These are phyloP conservation scores for Dendroctonus ponderosae DNA, from an alignment of 1,140 invertebrate species.

Conservation along the genomic window DNA sequence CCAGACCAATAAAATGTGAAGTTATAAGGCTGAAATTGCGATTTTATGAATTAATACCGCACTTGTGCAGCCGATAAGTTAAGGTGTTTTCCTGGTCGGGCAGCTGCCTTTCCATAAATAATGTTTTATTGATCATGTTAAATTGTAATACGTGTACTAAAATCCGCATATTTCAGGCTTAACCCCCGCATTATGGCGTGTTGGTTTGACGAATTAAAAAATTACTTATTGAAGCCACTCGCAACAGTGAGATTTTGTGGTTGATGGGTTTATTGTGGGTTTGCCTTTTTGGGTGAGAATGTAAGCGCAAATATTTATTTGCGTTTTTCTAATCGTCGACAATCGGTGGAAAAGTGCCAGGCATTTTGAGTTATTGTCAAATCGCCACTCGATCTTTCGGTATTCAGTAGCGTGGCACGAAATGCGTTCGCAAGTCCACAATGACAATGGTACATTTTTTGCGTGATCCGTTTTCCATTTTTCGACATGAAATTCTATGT, in stretches of 20 bases:
- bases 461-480: slow-evolving; percentile 26
- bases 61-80: neutral
- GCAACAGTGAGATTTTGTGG: no score
- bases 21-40: slow-evolving; percentile 1
- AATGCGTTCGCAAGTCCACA: neutral
- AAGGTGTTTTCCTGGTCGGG: slow-evolving; percentile 5
- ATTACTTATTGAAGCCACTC: no score
- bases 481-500: slow-evolving; percentile 22
- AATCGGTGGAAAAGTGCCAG: no score
- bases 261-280: no score
- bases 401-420: slow-evolving; percentile 16
- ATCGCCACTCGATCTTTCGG: neutral
- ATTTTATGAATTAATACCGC: neutral
- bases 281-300: no score
- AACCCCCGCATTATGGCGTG: neutral
- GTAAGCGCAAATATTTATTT: no score
- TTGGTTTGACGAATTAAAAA: no score
- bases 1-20: slow-evolving; percentile 1
- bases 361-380: neutral
- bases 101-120: slow-evolving; percentile 12
- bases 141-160: neutral
- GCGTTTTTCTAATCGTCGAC: no score
- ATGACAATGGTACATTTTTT: slow-evolving; percentile 26
- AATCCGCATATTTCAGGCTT: neutral
- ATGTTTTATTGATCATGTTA: slow-evolving; percentile 7